Conservation (phyloP, 2,113 vertebrate species). For the Pollimyrus isidori region DNA sequence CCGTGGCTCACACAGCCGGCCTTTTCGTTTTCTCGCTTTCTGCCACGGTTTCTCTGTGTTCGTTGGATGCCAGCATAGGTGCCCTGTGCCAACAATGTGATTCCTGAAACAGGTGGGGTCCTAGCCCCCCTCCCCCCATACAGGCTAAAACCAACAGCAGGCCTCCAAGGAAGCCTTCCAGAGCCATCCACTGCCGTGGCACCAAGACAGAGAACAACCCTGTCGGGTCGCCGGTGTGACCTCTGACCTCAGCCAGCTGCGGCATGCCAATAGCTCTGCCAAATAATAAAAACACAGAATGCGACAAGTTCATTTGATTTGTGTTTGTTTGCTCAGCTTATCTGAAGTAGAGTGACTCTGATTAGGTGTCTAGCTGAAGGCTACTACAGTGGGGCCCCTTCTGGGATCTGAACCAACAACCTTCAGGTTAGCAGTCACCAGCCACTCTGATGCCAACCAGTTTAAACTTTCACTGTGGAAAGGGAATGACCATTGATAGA, state of each 20-base stretch:
- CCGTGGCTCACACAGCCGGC: background rate
- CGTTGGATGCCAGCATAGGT: background rate
- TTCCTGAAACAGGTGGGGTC: constrained; percentile 1
- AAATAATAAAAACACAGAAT: background rate
- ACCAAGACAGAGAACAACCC: background rate
- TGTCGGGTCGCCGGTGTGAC: background rate
- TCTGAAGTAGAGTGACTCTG: background rate
- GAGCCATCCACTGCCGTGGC: background rate
- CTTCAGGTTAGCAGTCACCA: background rate
- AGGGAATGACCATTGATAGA: background rate
- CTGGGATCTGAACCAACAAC: background rate
- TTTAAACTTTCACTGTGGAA: background rate
- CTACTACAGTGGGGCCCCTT: background rate
- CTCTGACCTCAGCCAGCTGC: background rate
- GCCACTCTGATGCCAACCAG: background rate
- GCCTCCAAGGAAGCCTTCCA: background rate
- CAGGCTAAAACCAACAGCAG: background rate
- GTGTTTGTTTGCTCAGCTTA: background rate
- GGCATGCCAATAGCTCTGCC: background rate
- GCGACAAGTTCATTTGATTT: background rate
- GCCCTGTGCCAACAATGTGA: background rate
- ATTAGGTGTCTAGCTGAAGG: background rate
- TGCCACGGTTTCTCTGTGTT: background rate
- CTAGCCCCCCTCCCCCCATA: background rate
- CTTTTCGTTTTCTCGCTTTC: background rate